Conservation (phyloP, 1,140 invertebrate species). For the Spodoptera frugiperda region DNA sequence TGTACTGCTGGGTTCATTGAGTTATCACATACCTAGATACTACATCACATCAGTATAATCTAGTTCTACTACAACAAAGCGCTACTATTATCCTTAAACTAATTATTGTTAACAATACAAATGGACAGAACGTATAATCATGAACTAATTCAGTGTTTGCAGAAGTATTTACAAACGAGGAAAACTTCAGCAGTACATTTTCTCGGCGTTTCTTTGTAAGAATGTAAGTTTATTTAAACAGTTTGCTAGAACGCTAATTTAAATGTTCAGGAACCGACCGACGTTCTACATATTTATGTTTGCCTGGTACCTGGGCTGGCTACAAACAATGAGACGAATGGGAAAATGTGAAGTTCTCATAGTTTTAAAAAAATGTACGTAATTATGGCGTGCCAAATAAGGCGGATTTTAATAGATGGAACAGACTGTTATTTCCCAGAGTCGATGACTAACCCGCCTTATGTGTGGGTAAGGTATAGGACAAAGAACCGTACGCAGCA, state of each 20-base stretch:
- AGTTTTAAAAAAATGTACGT: slow-evolving; percentile 4
- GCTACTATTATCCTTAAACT: neutral
- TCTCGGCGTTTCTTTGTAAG: slow-evolving; percentile 10
- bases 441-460: slow-evolving; percentile 46
- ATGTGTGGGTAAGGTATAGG: slow-evolving; percentile 25
- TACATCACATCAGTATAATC: neutral
- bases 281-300: slow-evolving; percentile 15
- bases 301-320: neutral
- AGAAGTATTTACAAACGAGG: slow-evolving; percentile 10
- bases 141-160: neutral
- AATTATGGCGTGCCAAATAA: slow-evolving; percentile 4
- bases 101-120: slow-evolving; percentile 15
- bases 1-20: neutral
- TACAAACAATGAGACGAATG: slow-evolving; percentile 1
- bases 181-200: slow-evolving; percentile 15
- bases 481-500: slow-evolving; percentile 48
- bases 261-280: slow-evolving; percentile 3
- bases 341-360: slow-evolving; percentile 16
- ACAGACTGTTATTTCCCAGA: slow-evolving; percentile 48
- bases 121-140: slow-evolving; percentile 2
- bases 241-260: slow-evolving; percentile 14
- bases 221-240: slow-evolving; percentile 8
- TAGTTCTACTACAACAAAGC: neutral
- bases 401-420: slow-evolving; percentile 28
- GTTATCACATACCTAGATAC: neutral